Percentiles rank a stretch among this genome's conserved stretches.
Conservation (phyloP, 2,113 vertebrate genomes). For the Stigmatopora nigra region DNA sequence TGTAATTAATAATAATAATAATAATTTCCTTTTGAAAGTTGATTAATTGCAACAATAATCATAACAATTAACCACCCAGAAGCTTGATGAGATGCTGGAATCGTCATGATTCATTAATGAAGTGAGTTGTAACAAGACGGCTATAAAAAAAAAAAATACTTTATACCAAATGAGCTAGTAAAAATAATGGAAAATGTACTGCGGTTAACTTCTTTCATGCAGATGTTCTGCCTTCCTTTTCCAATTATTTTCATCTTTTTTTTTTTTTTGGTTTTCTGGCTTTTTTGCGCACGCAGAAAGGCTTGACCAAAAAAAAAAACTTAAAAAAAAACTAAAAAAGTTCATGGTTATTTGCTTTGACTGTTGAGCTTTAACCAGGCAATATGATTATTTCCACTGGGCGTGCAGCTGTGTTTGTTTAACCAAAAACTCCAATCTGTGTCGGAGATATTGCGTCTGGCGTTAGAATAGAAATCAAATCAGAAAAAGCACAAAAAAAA, state of each 20-base stretch:
- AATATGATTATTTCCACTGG: slow-evolving; percentile 44
- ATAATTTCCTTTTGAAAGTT: neutral
- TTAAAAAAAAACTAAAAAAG: too few species aligned
- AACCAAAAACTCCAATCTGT: slow-evolving; percentile 41
- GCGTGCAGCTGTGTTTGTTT: slow-evolving; percentile 52
- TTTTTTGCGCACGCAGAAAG: slow-evolving; percentile 1
- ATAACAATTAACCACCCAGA: too few species aligned
- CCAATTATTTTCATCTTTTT: slow-evolving; percentile 13
- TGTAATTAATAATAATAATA: neutral
- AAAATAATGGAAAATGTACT: neutral
- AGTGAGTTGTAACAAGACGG: too few species aligned
- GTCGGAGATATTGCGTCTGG: slow-evolving; percentile 37
- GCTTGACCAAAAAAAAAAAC: slow-evolving; percentile 6
- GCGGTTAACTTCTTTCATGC: neutral
- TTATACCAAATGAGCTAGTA: neutral
- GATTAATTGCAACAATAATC: neutral
- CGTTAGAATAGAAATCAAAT: slow-evolving; percentile 43
- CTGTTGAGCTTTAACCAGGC: slow-evolving; percentile 49
- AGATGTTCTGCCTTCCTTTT: neutral
- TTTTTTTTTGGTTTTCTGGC: slow-evolving; percentile 1
- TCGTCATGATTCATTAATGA: too few species aligned
- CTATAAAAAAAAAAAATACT: too few species aligned
- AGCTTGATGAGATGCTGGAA: too few species aligned
- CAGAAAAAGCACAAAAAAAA: slow-evolving; percentile 13
- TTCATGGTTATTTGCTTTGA: slow-evolving; percentile 30